Evolutionary conservation across 2,888 invertebrate genomes (phyloP), one percentile per base, ranked within the genome.

Genomic region (Meta bourneti): DNA sequence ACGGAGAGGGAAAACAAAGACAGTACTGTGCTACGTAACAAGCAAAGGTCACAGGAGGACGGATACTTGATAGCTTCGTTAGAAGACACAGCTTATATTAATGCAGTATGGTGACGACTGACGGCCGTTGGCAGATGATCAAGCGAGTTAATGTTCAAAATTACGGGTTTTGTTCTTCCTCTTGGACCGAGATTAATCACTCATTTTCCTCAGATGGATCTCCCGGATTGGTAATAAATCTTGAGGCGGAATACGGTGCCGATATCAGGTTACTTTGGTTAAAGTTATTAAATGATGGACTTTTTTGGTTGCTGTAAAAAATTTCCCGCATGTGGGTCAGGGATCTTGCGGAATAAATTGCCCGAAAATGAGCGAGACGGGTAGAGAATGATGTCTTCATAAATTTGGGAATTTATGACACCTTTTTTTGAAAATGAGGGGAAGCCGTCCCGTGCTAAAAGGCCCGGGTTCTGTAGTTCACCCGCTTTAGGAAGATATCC

Each of bases 131-230:
- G 82, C 82, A 82, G 71, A 82, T 51, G 51, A 82, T 82, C 82
- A 82, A 82, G 70, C 72, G 19, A 82, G 82, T 82, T 82, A 82
- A 82, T 72, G 82, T 82, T 72, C 82, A 82, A 51, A 82, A 82
- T 82, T 82, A 82, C 82, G 48, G 82, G 82, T 82, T 82, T 82
- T 82, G 82, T 82, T 82, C 82, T 72, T 48, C 77, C 51, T 34
- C 16, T n/a, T 77, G 77, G 77, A 49, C 52, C 51, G 13, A 51
- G 70, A 71, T 82, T 82, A 82, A 82, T 82, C 82, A 82, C 72
- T 82, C 82, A 82, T 82, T 72, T 20, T 52, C 72, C 20, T 48
- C 77, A 85, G 77, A 77, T 78, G 52, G 75, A 69, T 85, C 85
- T 70, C 72, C 34, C 16, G 72, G 52, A 72, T 49, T 71, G 82